Conservation (phyloP, 1,140 invertebrate genomes). For the Himalopsyche phryganea region DNA sequence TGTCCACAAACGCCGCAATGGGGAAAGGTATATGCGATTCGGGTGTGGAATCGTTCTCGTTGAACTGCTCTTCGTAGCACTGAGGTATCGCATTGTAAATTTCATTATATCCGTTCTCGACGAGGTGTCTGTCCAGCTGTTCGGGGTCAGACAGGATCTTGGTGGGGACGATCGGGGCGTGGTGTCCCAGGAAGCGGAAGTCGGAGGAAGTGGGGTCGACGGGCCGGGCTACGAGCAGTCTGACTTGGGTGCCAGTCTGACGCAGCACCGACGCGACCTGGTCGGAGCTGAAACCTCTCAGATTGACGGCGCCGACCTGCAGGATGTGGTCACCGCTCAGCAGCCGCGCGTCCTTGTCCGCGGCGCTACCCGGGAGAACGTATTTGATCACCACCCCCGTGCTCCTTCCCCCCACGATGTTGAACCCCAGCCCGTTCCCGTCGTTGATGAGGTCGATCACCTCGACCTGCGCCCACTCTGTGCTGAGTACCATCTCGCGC, state of each 20-base stretch:
- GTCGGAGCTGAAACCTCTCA: constrained; percentile 87
- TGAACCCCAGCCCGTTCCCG: constrained; percentile 77
- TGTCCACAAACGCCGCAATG: constrained; percentile 46
- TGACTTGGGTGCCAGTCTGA: constrained; percentile 80
- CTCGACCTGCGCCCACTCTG: constrained; percentile 90
- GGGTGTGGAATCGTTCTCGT: constrained; percentile 43
- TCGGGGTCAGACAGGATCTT: constrained; percentile 78
- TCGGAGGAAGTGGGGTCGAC: constrained; percentile 70
- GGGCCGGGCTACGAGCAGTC: constrained; percentile 85
- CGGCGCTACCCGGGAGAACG: constrained; percentile 85
- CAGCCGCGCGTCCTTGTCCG: constrained; percentile 83
- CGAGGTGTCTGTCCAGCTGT: constrained; percentile 73
- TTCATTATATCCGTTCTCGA: constrained; percentile 63
- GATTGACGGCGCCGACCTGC: constrained; percentile 89
- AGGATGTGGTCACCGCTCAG: constrained; percentile 92
- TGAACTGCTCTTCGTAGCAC: constrained; percentile 44
- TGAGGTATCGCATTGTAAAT: constrained; percentile 47
- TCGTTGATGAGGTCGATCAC: constrained; percentile 85
- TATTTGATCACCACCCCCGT: constrained; percentile 97
- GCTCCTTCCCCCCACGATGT: constrained; percentile 89
- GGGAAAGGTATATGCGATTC: constrained; percentile 38
- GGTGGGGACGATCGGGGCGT: constrained; percentile 76
- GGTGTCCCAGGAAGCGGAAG: constrained; percentile 58
- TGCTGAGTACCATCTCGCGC: constrained; percentile 67
- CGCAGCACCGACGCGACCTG: constrained; percentile 89